Percentiles rank a stretch among this genome's conserved stretches.
phyloP scores from a whole-genome alignment of 2,797 vertebrate genomes.

The Cossypha caffra region DNA sequence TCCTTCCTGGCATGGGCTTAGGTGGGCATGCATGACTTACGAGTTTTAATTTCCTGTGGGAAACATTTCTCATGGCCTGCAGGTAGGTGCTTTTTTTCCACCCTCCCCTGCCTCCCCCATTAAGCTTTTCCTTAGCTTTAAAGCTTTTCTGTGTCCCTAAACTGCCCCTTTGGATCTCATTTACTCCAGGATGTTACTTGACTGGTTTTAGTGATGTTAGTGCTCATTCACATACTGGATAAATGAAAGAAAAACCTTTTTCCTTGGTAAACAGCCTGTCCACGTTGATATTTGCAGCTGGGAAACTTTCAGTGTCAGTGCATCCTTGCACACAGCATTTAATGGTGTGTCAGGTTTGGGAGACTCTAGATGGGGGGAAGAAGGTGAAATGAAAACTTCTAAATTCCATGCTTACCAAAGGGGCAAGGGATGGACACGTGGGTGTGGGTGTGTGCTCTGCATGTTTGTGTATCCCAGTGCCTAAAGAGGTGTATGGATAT shows the following conservation, averaged over 20 bases:
- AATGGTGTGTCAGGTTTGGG: neutral
- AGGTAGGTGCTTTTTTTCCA: constrained; percentile 35
- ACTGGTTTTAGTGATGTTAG: neutral
- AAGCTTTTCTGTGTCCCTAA: neutral
- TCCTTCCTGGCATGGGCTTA: constrained; percentile 34
- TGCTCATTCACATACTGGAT: neutral
- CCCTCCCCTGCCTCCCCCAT: neutral
- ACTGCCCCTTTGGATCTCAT: neutral
- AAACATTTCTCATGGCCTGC: constrained; percentile 22
- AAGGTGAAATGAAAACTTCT: neutral
- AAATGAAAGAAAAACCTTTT: neutral
- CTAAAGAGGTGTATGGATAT: neutral
- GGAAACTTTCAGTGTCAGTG: neutral
- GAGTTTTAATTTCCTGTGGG: constrained; percentile 64
- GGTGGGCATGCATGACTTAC: constrained; percentile 27
- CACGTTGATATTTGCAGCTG: neutral
- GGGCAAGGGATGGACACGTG: fast-evolving
- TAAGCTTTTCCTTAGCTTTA: neutral
- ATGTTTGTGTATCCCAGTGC: neutral
- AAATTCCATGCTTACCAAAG: neutral
- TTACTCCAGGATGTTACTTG: neutral
- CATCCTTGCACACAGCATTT: neutral
- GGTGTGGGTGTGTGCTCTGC: neutral
- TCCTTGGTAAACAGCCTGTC: neutral
- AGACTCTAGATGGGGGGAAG: neutral